Base-by-base conservation (phyloP, 1,140 invertebrate species). In the Camponotus pennsylvanicus region DNA sequence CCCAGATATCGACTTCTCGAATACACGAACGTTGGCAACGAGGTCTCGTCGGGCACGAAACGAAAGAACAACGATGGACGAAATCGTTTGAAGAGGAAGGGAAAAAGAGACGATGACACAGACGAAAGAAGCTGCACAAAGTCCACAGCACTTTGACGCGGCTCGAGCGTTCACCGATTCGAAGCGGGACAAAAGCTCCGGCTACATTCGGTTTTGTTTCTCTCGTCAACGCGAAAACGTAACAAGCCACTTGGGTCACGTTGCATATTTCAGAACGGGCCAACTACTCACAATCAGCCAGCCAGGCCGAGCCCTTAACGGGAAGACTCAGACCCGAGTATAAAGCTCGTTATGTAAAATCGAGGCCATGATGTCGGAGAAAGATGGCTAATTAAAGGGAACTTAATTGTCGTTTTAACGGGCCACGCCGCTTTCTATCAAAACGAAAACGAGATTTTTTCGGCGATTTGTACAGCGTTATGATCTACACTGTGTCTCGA, bases 211-310 rank as follows among this genome's bases (percentile, higher is more conserved):
- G 78, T 90, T 92, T 89, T 90, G 76, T 90, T 85, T 88, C 89
- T 87, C 70, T 87, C 70, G 71, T 64, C 34, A 89, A 87, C 55
- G 83, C 79, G 85, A 79, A 90, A 92, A 92, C 87, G 86, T 92
- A 92, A 92, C 89, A 89, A 92, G 91, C 80, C 86, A 91, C 91
- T 92, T 92, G 88, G 88, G 85, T 86, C 89, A 92, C 87, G 88
- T 92, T 92, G 89, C 88, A 92, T 92, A 92, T 91, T 92, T 91
- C 75, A 79, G 42, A 90, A 69, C n/a, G 34, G 37, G 57, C 78
- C 45, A 80, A 52, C 61, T 37, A 66, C 13, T 32, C 45, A 27
- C 27, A 27, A 34, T 34, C 61, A 45, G 42, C n/a, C 37, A 61
- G 27, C 18, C 49, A 59, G 78, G 9, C 21, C 67, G 18, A 71